These are phyloP conservation scores for Isaurus tuberculatus DNA, from an alignment of 92 coral and sea anemone genomes.

Conservation along the genomic window DNA sequence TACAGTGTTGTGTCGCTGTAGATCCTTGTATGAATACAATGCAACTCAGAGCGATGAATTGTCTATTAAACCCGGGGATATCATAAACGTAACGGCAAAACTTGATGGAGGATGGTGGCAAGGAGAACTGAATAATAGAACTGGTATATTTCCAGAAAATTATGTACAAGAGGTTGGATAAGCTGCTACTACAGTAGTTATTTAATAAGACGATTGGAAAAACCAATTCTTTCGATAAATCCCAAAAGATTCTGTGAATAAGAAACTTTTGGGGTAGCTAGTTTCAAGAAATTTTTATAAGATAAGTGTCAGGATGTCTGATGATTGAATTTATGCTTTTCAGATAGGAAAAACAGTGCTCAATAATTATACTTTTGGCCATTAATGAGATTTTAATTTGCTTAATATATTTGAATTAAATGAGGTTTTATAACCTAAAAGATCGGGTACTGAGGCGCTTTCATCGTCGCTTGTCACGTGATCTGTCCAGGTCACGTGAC, in stretches of 20 bases:
- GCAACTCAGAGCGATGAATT: conserved; percentile 92
- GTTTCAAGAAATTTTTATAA: not conserved
- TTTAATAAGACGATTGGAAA: not conserved
- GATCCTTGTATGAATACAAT: conserved; percentile 85
- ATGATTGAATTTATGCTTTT: not conserved
- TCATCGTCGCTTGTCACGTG: too few relatives aligned
- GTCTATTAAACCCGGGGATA: conserved; percentile 83
- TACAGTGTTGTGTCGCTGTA: conserved; percentile 79
- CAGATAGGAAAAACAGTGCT: not conserved
- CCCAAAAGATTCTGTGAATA: not conserved
- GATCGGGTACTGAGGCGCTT: too few relatives aligned
- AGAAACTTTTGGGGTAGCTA: not conserved
- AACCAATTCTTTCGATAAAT: not conserved
- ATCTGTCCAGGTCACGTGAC: too few relatives aligned
- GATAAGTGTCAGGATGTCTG: not conserved
- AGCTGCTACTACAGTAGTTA: not conserved
- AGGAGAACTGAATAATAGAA: conserved; percentile 83
- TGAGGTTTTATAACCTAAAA: too few relatives aligned
- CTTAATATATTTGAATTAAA: too few relatives aligned
- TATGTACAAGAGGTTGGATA: conserved; percentile 90
- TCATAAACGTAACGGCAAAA: conserved; percentile 80
- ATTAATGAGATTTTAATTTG: too few relatives aligned
- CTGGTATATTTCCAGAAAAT: conserved; percentile 92
- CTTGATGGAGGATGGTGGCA: conserved; percentile 96
- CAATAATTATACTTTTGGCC: too few relatives aligned